Percentiles rank a stretch among this genome's conserved stretches.
These are phyloP conservation scores for Emydoidea blandingii DNA, from an alignment of 2,797 vertebrate species.

Conservation along the genomic window DNA sequence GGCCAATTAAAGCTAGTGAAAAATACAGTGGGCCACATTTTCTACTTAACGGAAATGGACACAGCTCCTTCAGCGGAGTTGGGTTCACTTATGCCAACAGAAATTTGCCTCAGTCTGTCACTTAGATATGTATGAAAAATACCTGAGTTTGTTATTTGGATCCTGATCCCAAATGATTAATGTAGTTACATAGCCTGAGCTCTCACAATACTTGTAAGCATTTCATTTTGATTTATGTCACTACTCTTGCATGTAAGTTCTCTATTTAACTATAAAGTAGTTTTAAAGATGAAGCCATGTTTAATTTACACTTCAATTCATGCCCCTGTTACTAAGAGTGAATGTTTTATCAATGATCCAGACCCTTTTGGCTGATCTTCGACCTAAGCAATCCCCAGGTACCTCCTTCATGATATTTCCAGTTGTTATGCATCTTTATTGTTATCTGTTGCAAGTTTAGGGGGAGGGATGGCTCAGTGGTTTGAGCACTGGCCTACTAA, in stretches of 20 bases:
- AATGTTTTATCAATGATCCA: neutral
- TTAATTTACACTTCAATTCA: conserved; percentile 7
- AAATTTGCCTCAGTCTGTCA: neutral
- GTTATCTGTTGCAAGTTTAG: neutral
- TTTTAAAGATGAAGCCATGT: conserved; percentile 4
- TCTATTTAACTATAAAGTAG: neutral
- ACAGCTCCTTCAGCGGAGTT: neutral
- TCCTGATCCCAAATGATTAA: neutral
- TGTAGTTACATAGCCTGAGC: neutral
- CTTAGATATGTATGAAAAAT: neutral
- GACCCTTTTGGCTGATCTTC: neutral
- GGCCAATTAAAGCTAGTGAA: neutral
- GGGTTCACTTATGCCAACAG: conserved; percentile 2
- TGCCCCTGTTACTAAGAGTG: conserved; percentile 8
- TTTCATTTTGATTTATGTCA: conserved; percentile 46
- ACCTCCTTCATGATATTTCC: neutral
- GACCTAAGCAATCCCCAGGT: neutral
- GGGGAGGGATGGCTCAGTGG: no score
- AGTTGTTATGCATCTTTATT: neutral
- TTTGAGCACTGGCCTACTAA: no score
- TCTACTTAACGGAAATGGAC: neutral
- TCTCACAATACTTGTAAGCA: conserved; percentile 1
- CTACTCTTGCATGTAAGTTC: neutral
- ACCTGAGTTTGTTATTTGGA: neutral
- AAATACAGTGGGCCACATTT: neutral